Base-by-base conservation (phyloP, 2,113 vertebrate genomes). In the Syngnathoides biaculeatus region DNA sequence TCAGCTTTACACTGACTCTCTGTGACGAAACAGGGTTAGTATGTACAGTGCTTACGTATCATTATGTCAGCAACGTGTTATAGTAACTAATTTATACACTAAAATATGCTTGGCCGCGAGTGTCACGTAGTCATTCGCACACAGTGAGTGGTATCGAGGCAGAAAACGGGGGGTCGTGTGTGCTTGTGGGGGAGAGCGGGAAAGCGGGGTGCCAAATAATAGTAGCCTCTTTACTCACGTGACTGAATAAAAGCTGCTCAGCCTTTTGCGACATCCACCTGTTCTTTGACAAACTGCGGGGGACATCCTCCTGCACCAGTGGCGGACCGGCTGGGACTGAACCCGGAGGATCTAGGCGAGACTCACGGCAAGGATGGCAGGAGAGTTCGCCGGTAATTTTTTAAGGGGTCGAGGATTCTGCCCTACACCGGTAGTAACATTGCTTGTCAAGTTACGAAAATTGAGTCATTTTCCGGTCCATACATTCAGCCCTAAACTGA, bases 151-250 rank as follows among this genome's bases (percentile, higher is more conserved):
- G n/a, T n/a, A n/a, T n/a, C n/a, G n/a, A n/a, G n/a, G n/a, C n/a
- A n/a, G n/a, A 50, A 43, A 42, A 64, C 30, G 57, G 58, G 42
- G n/a, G n/a, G n/a, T n/a, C n/a, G n/a, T n/a, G n/a, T n/a, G n/a
- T n/a, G n/a, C n/a, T n/a, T n/a, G n/a, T n/a, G n/a, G n/a, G n/a
- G n/a, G n/a, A n/a, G n/a, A n/a, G n/a, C n/a, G n/a, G n/a, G n/a
- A n/a, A n/a, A n/a, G n/a, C n/a, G n/a, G n/a, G n/a, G n/a, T n/a
- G n/a, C 67, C 67, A 67, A 72, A 79, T 65, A 68, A 73, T 80
- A 61, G 81, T 67, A 55, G 30, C 64, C 69, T n/a, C n/a, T n/a
- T n/a, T 88, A 91, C 90, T 92, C 86, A 91, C 91, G 86, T 83
- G 80, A 83, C 79, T 39, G 68, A 61, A 84, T 67, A 74, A 50